Percentiles rank a stretch among this genome's conserved stretches.
These are phyloP conservation scores for Aethina tumida DNA, from an alignment of 1,140 invertebrate species.

Conservation along the genomic window DNA sequence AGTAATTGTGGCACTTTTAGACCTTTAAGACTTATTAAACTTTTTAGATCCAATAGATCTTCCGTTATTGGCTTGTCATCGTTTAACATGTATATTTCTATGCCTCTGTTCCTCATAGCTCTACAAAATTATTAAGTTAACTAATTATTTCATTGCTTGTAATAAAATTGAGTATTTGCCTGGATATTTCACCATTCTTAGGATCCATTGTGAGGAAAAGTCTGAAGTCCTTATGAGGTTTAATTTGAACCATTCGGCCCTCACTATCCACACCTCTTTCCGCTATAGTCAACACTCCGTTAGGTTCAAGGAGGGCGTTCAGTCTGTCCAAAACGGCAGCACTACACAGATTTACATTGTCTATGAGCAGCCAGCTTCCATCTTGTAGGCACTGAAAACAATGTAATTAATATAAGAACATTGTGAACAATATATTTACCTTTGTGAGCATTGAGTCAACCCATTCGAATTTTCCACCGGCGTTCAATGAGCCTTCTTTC, in stretches of 20 bases:
- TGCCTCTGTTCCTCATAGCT: constrained; percentile 94
- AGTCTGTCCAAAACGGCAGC: constrained; percentile 93
- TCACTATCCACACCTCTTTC: constrained; percentile 74
- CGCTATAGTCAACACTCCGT: constrained; percentile 80
- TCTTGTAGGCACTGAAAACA: constrained; percentile 57
- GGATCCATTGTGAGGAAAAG: constrained; percentile 94
- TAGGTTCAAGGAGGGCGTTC: constrained; percentile 89
- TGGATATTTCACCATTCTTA: constrained; percentile 87
- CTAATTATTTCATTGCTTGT: no score
- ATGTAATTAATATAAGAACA: neutral
- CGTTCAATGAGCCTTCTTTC: constrained; percentile 52
- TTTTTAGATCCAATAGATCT: constrained; percentile 41
- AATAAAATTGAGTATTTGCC: constrained; percentile 42
- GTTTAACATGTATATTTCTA: constrained; percentile 75
- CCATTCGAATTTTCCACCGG: constrained; percentile 93
- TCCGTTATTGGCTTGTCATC: constrained; percentile 31
- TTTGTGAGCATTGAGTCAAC: constrained; percentile 89
- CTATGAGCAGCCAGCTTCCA: constrained; percentile 87
- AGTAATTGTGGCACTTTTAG: constrained; percentile 35
- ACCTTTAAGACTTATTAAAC: constrained; percentile 44
- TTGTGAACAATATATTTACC: constrained; percentile 34
- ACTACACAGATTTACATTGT: constrained; percentile 96
- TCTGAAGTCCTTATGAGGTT: constrained; percentile 84
- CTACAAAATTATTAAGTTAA: constrained; percentile 42
- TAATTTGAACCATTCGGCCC: constrained; percentile 62